These are phyloP conservation scores for Camponotus pennsylvanicus DNA, from an alignment of 1,140 invertebrate genomes.

Conservation along the genomic window DNA sequence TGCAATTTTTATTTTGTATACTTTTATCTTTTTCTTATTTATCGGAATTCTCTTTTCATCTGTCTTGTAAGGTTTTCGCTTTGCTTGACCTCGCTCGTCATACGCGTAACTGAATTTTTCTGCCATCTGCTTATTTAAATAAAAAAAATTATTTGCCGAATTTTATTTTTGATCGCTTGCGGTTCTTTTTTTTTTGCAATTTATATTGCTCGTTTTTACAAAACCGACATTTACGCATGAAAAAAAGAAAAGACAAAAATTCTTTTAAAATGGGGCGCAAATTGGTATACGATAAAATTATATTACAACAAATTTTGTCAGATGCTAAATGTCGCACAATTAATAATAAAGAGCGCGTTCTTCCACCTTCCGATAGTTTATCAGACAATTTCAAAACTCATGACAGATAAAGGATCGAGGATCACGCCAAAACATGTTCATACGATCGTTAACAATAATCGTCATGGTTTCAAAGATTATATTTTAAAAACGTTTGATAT, in stretches of 20 bases:
- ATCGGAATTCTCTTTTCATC: background rate
- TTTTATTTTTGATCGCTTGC: too few species aligned
- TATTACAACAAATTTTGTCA: constrained; percentile 2
- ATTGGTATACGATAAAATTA: background rate
- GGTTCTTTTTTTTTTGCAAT: background rate
- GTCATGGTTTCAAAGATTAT: background rate
- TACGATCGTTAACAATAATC: background rate
- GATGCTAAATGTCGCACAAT: background rate
- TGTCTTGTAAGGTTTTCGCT: background rate
- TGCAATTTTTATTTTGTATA: background rate
- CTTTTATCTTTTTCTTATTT: constrained; percentile 2
- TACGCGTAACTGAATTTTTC: background rate
- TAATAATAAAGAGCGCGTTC: background rate
- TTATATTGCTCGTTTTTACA: background rate
- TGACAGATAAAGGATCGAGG: background rate
- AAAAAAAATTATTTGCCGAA: too few species aligned
- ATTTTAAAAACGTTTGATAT: constrained; percentile 11
- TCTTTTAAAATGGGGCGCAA: background rate
- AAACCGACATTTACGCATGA: background rate
- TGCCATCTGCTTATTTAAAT: too few species aligned
- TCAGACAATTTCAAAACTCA: background rate
- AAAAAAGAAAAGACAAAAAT: background rate
- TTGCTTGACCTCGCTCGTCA: background rate
- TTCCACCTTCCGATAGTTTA: constrained; percentile 5
- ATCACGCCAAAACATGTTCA: background rate